Percentiles rank a stretch among this genome's conserved stretches.
phyloP scores from a whole-genome alignment of 2,113 vertebrate species.

The Carassius auratus region DNA sequence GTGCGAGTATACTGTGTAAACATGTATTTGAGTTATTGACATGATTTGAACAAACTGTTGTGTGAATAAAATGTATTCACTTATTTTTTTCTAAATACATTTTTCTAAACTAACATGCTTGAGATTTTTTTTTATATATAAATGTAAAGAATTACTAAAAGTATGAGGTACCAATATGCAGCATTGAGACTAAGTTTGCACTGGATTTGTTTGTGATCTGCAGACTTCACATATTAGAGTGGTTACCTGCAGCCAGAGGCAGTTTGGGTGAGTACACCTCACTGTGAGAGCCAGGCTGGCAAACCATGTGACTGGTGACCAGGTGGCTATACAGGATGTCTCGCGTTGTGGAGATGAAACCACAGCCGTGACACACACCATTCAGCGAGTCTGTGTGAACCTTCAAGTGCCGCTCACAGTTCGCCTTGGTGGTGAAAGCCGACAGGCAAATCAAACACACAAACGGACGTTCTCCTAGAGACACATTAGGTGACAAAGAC shows the following conservation, averaged over 20 bases:
- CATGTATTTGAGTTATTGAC: too few relatives aligned
- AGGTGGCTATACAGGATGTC: constrained; percentile 98
- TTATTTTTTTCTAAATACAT: too few relatives aligned
- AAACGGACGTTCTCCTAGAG: constrained; percentile 91
- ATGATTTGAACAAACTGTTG: too few relatives aligned
- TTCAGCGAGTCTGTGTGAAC: constrained; percentile 95
- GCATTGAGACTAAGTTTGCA: neutral
- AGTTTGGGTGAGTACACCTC: constrained; percentile 83
- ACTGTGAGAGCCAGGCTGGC: constrained; percentile 90
- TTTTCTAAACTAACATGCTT: too few relatives aligned
- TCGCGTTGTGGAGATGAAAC: constrained; percentile 92
- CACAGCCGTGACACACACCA: constrained; percentile 93
- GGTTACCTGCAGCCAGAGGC: constrained; percentile 79
- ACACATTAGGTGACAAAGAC: constrained; percentile 29
- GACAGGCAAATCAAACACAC: constrained; percentile 97
- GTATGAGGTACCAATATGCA: neutral
- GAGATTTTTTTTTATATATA: too few relatives aligned
- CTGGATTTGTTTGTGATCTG: neutral
- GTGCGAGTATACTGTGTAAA: too few relatives aligned
- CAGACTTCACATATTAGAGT: neutral
- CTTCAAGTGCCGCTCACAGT: constrained; percentile 97
- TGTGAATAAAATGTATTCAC: too few relatives aligned
- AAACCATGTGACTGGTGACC: constrained; percentile 96
- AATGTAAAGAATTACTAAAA: neutral
- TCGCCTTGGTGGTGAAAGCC: constrained; percentile 97